Evolutionary conservation across 2,888 invertebrate species (phyloP), one percentile per base, ranked within the genome.

Genomic region (Andricus curvator): DNA sequence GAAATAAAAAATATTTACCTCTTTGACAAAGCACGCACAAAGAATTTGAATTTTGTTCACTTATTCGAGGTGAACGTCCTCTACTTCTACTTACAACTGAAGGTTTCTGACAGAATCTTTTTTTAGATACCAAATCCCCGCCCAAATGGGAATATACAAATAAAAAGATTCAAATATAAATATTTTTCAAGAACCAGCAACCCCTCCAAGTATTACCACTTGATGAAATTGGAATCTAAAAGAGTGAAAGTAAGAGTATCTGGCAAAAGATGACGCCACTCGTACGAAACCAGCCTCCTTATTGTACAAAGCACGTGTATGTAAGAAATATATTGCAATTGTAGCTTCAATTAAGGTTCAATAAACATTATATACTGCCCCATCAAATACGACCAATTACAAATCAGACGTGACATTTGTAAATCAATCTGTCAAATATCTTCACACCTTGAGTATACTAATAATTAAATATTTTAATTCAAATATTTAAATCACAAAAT

Each of bases 111-210:
- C 20, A 20, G 51, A 70, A 70, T 70, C 70, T 70, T 70, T 51
- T 51, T 70, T 56, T 70, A 70, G 70, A 8, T 56, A 11, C 33
- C 13, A 70, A 70, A 2, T 22, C 48, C 51, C 70, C 29, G 4
- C 20, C 6, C 25, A 33, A 51, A 20, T 33, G 51, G 48, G 6
- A 51, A 17, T 25, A 68, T 51, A 70, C 4, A 20, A 13, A 9
- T 51, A 51, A 70, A 70, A 70, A 20, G 20, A 70, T 70, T 70
- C 70, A 20, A 51, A 48, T 51, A 70, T 51, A 51, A 17, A 29
- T n/a, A 29, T 70, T 70, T 51, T 68, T 29, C 48, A 20, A 20
- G 48, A 29, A 70, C 11, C 11, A 2, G 4, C 20, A 2, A 1
- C 20, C 33, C 9, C 4, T 56, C 5, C 5, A 51, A 17, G 20